These are phyloP conservation scores for Andrena praecox DNA, from an alignment of 2,888 invertebrate species.

Conservation along the genomic window DNA sequence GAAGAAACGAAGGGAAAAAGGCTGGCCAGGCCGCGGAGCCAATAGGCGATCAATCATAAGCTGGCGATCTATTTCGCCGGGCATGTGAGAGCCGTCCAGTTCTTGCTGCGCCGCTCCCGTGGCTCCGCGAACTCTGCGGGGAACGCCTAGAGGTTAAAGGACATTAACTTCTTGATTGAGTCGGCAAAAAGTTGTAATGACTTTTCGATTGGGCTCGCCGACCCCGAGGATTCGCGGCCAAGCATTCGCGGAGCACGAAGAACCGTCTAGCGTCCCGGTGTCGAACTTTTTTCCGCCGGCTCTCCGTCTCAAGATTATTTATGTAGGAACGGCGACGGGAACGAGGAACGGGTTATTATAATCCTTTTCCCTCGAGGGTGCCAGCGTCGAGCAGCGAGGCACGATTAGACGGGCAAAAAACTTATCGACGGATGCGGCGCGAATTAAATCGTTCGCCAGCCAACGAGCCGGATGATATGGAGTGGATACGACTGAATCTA, in stretches of 20 bases:
- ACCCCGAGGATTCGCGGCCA: slow-evolving; percentile 25
- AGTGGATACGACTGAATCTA: slow-evolving; percentile 61
- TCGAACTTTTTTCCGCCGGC: slow-evolving; percentile 28
- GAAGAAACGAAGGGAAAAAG: slow-evolving; percentile 60
- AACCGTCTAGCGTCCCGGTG: background rate
- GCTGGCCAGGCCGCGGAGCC: slow-evolving; percentile 64
- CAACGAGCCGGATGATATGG: slow-evolving; percentile 40
- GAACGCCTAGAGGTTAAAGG: slow-evolving; percentile 81
- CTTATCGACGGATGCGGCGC: background rate
- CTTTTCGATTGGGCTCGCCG: slow-evolving; percentile 79
- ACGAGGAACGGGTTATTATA: background rate
- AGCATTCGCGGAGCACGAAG: slow-evolving; percentile 30
- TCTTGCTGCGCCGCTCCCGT: slow-evolving; percentile 75
- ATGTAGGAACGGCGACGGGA: background rate
- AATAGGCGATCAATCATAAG: slow-evolving; percentile 83
- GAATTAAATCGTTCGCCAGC: slow-evolving; percentile 4
- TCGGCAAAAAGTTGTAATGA: slow-evolving; percentile 84
- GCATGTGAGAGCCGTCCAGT: slow-evolving; percentile 83
- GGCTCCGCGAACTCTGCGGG: slow-evolving; percentile 75
- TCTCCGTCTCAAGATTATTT: slow-evolving; percentile 27
- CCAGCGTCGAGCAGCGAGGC: background rate
- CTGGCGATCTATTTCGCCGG: slow-evolving; percentile 81
- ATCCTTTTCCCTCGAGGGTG: background rate
- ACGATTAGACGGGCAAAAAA: background rate
- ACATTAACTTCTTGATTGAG: slow-evolving; percentile 84